Conservation (phyloP, 2,797 vertebrate genomes). For the Enteromius mattozi region DNA sequence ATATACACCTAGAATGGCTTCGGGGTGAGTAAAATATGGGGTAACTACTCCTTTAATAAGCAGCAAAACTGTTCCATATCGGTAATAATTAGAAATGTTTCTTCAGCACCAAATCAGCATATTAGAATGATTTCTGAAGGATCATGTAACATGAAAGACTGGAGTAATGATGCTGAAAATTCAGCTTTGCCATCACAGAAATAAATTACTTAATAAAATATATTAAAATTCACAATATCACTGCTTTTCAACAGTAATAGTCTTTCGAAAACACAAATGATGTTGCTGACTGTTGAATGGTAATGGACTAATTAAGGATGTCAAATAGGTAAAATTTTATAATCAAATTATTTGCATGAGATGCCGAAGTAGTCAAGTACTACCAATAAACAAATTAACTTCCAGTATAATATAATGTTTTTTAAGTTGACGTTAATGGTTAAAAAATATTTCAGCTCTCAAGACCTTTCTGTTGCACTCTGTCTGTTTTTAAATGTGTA, state of each 20-base stretch:
- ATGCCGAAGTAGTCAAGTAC: neutral
- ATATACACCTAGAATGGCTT: no score
- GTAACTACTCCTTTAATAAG: neutral
- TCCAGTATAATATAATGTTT: no score
- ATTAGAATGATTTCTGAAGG: neutral
- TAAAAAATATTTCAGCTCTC: neutral
- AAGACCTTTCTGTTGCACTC: neutral
- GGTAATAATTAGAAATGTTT: neutral
- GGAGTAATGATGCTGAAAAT: neutral
- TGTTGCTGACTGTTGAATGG: neutral
- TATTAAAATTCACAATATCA: neutral
- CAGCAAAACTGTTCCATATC: neutral
- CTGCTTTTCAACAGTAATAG: neutral
- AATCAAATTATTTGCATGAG: neutral
- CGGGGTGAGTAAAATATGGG: no score
- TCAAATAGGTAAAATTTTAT: neutral
- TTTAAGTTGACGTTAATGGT: neutral
- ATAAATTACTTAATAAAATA: neutral
- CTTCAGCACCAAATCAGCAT: neutral
- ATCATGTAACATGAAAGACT: neutral
- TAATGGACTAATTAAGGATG: neutral
- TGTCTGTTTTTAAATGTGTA: neutral
- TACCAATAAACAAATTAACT: no score
- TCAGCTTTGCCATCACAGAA: neutral
- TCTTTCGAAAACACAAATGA: neutral